phyloP scores from a whole-genome alignment of 1,140 invertebrate species.

The Caerostris darwini region DNA sequence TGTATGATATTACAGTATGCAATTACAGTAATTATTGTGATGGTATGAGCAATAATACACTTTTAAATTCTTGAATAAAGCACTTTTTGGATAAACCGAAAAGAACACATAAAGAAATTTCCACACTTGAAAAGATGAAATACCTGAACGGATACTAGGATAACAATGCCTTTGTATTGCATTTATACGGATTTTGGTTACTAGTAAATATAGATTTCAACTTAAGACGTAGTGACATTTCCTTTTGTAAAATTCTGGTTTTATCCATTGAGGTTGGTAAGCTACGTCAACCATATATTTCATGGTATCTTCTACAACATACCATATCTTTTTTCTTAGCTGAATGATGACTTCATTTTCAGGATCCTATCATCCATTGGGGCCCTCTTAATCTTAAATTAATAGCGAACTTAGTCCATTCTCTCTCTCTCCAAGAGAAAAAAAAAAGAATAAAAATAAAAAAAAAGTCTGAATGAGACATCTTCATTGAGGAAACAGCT shows the following conservation, averaged over 20 bases:
- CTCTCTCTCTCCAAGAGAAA: neutral
- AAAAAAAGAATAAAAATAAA: too few species aligned
- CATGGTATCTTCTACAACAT: neutral
- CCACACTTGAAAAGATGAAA: neutral
- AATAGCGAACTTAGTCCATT: neutral
- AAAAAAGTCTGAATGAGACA: neutral
- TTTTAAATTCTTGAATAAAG: too few species aligned
- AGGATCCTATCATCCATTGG: neutral
- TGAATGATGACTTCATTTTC: conserved; percentile 20
- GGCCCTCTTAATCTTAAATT: conserved; percentile 50
- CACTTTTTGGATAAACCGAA: too few species aligned
- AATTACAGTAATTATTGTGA: too few species aligned
- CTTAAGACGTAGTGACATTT: neutral
- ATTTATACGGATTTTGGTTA: neutral
- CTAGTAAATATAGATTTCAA: neutral
- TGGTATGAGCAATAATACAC: too few species aligned
- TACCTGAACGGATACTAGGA: neutral
- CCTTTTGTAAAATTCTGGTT: conserved; percentile 3
- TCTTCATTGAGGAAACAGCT: conserved; percentile 53
- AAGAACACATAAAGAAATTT: too few species aligned
- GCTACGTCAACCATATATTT: neutral
- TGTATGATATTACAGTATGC: too few species aligned
- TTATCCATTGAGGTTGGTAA: neutral
- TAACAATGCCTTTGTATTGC: neutral
- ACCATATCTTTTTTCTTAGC: neutral